These are phyloP conservation scores for Rhinoraja longicauda DNA, from an alignment of 2,797 vertebrate species.

Conservation along the genomic window DNA sequence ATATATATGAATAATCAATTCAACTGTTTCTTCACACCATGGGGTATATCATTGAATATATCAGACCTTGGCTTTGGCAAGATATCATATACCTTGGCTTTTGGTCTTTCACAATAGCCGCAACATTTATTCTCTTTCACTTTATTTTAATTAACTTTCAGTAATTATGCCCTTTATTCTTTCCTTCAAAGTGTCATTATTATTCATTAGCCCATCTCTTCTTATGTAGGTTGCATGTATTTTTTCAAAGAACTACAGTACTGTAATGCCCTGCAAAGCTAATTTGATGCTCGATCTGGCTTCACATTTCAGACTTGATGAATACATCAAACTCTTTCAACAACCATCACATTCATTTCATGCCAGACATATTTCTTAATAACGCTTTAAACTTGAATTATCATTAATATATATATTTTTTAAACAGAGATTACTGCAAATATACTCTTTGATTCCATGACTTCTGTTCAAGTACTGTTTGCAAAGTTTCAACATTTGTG, in stretches of 20 bases:
- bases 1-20: not conserved
- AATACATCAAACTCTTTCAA: slow-evolving; percentile 18
- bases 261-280: not conserved
- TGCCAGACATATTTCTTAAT: not conserved
- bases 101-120: not conserved
- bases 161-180: not conserved
- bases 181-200: not conserved
- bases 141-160: not conserved
- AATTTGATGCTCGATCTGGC: not conserved
- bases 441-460: not conserved
- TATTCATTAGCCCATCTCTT: not conserved
- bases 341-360: not conserved
- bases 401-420: not conserved
- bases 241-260: not conserved
- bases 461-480: not conserved
- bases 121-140: not conserved
- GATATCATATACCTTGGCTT: too few relatives aligned
- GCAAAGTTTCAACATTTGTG: not conserved
- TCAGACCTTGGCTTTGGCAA: not conserved
- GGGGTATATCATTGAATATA: not conserved
- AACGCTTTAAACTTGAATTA: not conserved
- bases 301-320: not conserved
- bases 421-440: not conserved
- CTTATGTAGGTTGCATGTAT: not conserved
- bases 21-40: not conserved